phyloP scores from a whole-genome alignment of 2,888 invertebrate species.

The Drosophila quinaria region DNA sequence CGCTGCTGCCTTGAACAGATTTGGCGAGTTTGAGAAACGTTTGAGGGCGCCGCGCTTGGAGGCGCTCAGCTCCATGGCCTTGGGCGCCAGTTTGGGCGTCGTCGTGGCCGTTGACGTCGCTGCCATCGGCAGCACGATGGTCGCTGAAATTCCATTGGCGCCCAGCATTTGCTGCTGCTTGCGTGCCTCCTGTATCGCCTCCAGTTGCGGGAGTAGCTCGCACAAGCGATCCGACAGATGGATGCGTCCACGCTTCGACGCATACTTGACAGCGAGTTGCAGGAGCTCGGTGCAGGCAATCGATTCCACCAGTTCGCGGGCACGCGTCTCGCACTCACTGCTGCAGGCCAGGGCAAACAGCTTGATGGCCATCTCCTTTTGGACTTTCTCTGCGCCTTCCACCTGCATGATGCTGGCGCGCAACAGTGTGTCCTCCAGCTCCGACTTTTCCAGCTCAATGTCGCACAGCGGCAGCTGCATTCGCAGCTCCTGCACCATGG shows the following conservation, averaged over 20 bases:
- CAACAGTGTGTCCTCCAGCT: constrained; percentile 91
- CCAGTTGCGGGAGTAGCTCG: constrained; percentile 87
- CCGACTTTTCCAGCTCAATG: constrained; percentile 91
- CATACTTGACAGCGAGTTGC: constrained; percentile 95
- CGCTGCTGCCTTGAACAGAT: constrained; percentile 73
- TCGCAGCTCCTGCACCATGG: constrained; percentile 91
- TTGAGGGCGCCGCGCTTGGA: constrained; percentile 87
- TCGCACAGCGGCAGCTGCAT: constrained; percentile 93
- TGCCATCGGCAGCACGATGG: constrained; percentile 64
- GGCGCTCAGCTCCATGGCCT: constrained; percentile 82
- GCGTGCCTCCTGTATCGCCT: constrained; percentile 80
- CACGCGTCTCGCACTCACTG: constrained; percentile 93
- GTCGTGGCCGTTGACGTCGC: constrained; percentile 23
- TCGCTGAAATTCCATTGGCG: constrained; percentile 58
- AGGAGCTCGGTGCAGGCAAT: constrained; percentile 92
- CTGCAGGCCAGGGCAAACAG: constrained; percentile 96
- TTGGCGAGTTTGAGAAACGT: constrained; percentile 85
- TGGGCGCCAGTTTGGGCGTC: constrained; percentile 75
- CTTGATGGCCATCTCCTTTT: constrained; percentile 93
- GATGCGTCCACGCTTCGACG: constrained; percentile 91
- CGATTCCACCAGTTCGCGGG: constrained; percentile 93
- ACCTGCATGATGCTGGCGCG: constrained; percentile 88
- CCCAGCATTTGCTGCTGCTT: constrained; percentile 72
- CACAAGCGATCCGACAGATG: constrained; percentile 92
- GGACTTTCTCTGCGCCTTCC: constrained; percentile 89